These are phyloP conservation scores for Scrobipalpa atriplicella DNA, from an alignment of 2,888 invertebrate species.

Conservation along the genomic window DNA sequence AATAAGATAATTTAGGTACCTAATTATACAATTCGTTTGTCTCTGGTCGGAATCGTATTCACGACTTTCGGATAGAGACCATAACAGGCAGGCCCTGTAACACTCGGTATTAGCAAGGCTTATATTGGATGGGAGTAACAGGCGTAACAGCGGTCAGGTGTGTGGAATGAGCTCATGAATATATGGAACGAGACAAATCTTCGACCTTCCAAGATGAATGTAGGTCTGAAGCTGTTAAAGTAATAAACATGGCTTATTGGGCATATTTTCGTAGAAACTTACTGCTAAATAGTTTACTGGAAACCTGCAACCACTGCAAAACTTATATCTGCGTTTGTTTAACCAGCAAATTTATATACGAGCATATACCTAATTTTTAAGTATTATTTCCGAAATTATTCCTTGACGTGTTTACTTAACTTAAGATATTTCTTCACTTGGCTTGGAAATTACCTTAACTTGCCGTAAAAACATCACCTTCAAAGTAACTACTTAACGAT, in stretches of 20 bases:
- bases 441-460: neutral
- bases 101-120: neutral
- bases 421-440: too few relatives aligned
- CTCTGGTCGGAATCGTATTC: too few relatives aligned
- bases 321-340: too few relatives aligned
- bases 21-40: too few relatives aligned
- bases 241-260: neutral
- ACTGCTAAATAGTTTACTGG: too few relatives aligned
- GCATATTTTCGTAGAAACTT: neutral
- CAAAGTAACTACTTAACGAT: neutral
- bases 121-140: neutral
- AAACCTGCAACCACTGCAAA: too few relatives aligned
- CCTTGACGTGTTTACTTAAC: too few relatives aligned
- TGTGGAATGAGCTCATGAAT: slow-evolving; percentile 2
- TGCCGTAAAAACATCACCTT: neutral
- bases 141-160: neutral
- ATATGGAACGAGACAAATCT: slow-evolving; percentile 8
- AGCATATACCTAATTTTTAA: too few relatives aligned
- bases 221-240: neutral
- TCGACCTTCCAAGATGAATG: neutral
- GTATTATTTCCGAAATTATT: too few relatives aligned
- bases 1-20: too few relatives aligned
- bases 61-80: too few relatives aligned
- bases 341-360: too few relatives aligned
- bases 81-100: neutral